Evolutionary conservation across 1,140 invertebrate genomes (phyloP).

Genomic region (Anoplolepis gracilipes): DNA sequence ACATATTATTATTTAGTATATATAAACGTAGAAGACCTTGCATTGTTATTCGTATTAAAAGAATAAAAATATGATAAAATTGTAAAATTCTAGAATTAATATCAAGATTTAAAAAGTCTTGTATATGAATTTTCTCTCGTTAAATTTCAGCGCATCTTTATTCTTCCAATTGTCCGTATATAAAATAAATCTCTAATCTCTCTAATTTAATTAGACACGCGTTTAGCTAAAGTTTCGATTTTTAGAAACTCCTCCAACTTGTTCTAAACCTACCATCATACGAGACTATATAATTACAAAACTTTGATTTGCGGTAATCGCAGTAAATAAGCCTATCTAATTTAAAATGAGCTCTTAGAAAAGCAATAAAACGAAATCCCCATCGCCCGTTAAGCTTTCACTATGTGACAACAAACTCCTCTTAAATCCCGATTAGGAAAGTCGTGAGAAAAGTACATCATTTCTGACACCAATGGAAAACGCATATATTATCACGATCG

Average conservation of each 20-base stretch:
- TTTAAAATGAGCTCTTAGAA: not conserved
- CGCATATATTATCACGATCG: not conserved
- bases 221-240: not conserved
- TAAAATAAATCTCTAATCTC: not conserved
- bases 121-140: too few relatives aligned
- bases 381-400: not conserved
- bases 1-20: constrained; percentile 44
- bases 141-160: not conserved
- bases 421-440: not conserved
- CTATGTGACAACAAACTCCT: not conserved
- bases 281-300: not conserved
- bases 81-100: not conserved
- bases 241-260: not conserved
- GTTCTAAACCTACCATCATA: not conserved
- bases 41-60: not conserved
- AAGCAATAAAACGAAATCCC: not conserved
- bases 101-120: not conserved
- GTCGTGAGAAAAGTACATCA: constrained; percentile 9
- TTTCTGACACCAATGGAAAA: not conserved
- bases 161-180: not conserved
- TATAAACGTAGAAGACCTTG: not conserved
- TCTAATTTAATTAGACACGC: not conserved
- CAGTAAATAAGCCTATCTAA: not conserved
- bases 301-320: not conserved
- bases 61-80: not conserved